Conservation (phyloP, 2,113 vertebrate species). For the Oncorhynchus mykiss region DNA sequence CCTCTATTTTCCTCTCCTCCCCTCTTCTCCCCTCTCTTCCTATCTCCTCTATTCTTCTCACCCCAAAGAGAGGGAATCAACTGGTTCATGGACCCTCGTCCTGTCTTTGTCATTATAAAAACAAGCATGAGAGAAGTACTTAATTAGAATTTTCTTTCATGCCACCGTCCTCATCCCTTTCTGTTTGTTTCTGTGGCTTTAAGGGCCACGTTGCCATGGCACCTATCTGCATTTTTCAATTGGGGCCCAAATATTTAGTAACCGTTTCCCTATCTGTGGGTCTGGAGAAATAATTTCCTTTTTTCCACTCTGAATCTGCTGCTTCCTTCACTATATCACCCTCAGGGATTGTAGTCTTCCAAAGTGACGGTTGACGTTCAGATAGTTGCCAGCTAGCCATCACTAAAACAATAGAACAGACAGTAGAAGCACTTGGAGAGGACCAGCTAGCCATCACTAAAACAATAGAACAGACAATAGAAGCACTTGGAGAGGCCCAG, state of each 20-base stretch:
- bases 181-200: constrained; percentile 53
- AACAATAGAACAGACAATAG: too few species aligned
- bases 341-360: constrained; percentile 22
- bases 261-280: too few species aligned
- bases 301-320: constrained; percentile 46
- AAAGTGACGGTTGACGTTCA: constrained; percentile 10
- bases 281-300: constrained; percentile 35
- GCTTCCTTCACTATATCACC: constrained; percentile 18
- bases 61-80: background rate
- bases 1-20: accelerated
- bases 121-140: constrained; percentile 39
- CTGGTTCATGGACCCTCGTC: background rate
- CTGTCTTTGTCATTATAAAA: background rate
- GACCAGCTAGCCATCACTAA: too few species aligned
- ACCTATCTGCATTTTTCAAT: constrained; percentile 56
- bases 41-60: background rate
- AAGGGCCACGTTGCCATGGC: constrained; percentile 50
- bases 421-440: too few species aligned
- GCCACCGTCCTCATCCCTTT: constrained; percentile 25
- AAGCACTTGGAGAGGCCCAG: too few species aligned
- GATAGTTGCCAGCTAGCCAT: background rate
- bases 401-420: too few species aligned
- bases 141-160: constrained; percentile 52
- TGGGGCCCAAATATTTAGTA: too few species aligned
- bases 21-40: too few species aligned